Percentiles rank a stretch among this genome's conserved stretches.
Evolutionary conservation across 2,113 vertebrate species (phyloP).

Genomic region (Tachysurus vachellii): DNA sequence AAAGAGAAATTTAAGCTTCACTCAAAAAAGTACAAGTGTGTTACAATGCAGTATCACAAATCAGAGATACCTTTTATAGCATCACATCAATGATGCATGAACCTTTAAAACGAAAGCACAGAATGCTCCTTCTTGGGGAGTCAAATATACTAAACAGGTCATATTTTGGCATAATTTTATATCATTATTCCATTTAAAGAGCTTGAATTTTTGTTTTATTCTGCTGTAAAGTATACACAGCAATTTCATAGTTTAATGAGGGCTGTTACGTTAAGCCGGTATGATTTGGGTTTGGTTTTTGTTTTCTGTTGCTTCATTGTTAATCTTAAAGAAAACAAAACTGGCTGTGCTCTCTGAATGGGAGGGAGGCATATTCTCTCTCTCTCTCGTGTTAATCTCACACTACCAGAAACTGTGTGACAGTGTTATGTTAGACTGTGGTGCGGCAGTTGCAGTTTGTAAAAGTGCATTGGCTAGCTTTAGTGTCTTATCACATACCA

Average conservation of each 20-base stretch:
- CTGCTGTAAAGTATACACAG: neutral
- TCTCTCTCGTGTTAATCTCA: neutral
- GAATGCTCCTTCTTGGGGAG: neutral
- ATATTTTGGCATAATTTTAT: neutral
- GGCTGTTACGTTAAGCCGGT: neutral
- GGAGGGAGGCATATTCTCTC: neutral
- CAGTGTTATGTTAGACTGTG: neutral
- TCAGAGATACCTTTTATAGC: neutral
- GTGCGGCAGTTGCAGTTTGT: neutral
- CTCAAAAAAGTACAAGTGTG: neutral
- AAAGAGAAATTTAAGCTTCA: neutral
- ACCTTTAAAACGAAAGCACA: neutral
- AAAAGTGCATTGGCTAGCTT: neutral
- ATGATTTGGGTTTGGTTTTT: neutral
- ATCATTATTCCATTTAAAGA: neutral
- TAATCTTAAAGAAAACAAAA: neutral
- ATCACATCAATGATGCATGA: neutral
- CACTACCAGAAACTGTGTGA: neutral
- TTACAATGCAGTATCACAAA: neutral
- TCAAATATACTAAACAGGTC: neutral
- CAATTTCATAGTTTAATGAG: neutral
- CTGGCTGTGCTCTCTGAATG: neutral
- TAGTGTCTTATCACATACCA: neutral
- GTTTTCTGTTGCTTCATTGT: too few relatives aligned
- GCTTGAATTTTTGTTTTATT: neutral